Evolutionary conservation across 2,888 invertebrate genomes (phyloP).

Genomic region (Lypha dubia): DNA sequence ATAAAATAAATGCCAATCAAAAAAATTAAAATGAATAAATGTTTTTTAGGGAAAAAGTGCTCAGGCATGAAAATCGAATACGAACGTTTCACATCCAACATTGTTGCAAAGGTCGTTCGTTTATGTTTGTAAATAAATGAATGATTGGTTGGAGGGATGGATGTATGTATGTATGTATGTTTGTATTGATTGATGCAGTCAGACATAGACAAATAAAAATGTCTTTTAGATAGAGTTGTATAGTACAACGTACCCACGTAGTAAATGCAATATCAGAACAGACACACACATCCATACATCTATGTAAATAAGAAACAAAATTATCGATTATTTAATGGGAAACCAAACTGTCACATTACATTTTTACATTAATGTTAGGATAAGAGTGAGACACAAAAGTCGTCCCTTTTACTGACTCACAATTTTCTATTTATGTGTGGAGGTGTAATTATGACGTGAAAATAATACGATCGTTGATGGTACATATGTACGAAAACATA

Average conservation of each 20-base stretch:
- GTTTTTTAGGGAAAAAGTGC: slow-evolving; percentile 8
- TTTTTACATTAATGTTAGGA: not conserved
- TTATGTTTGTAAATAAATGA: slow-evolving; percentile 11
- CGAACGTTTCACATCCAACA: slow-evolving; percentile 30
- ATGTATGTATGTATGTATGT: too few species aligned
- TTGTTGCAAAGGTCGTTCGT: slow-evolving; percentile 61
- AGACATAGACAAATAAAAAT: slow-evolving; percentile 1
- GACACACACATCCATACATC: not conserved
- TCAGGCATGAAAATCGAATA: slow-evolving; percentile 5
- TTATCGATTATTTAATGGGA: slow-evolving; percentile 40
- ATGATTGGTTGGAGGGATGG: slow-evolving; percentile 6
- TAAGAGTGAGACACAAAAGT: not conserved
- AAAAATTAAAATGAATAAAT: slow-evolving; percentile 33
- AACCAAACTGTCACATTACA: slow-evolving; percentile 40
- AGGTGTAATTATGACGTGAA: not conserved
- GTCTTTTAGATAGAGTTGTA: slow-evolving; percentile 45
- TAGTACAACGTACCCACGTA: slow-evolving; percentile 45
- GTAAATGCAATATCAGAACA: slow-evolving; percentile 49
- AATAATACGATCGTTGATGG: too few species aligned
- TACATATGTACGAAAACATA: too few species aligned
- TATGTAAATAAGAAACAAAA: not conserved
- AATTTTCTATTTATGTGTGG: not conserved
- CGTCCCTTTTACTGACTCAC: slow-evolving; percentile 32
- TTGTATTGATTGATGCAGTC: slow-evolving; percentile 14
- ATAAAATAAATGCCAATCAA: slow-evolving; percentile 2